Conservation (phyloP, 2,797 vertebrate species). For the Danio aesculapii region DNA sequence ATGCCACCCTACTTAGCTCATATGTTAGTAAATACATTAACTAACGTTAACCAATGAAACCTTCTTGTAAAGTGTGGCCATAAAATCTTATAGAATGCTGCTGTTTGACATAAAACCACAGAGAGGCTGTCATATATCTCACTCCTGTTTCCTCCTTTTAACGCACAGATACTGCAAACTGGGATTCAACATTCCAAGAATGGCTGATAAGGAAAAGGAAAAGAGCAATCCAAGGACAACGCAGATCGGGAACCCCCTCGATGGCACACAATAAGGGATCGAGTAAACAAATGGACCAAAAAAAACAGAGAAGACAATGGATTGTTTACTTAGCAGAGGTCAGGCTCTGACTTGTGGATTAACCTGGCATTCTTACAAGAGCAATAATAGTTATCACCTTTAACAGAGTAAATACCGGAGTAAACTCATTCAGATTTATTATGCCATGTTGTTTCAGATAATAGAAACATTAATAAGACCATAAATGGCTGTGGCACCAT, state of each 20-base stretch:
- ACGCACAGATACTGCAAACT: slow-evolving; percentile 16
- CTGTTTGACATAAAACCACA: not conserved
- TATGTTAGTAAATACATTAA: too few relatives aligned
- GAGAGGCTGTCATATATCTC: not conserved
- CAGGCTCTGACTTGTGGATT: slow-evolving; percentile 39
- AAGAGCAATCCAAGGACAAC: slow-evolving; percentile 61
- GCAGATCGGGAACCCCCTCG: slow-evolving; percentile 46
- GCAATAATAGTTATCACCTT: slow-evolving; percentile 23
- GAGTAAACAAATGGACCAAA: slow-evolving; percentile 41
- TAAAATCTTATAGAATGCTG: not conserved
- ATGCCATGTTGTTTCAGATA: slow-evolving; percentile 28
- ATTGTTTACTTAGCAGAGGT: slow-evolving; percentile 50
- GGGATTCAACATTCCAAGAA: slow-evolving; percentile 43
- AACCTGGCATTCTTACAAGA: slow-evolving; percentile 35
- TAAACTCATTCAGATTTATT: slow-evolving; percentile 34
- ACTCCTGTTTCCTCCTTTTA: not conserved
- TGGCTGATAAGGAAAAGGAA: slow-evolving; percentile 44
- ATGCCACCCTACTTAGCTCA: too few relatives aligned
- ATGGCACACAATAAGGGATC: slow-evolving; percentile 40
- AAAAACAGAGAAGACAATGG: slow-evolving; percentile 58
- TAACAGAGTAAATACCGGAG: slow-evolving; percentile 45
- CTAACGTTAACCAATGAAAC: too few relatives aligned
- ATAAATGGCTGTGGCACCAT: not conserved
- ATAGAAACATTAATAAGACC: slow-evolving; percentile 13
- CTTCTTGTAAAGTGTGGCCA: too few relatives aligned